These are phyloP conservation scores for Ammodytes dubius DNA, from an alignment of 2,113 vertebrate species.

Conservation along the genomic window DNA sequence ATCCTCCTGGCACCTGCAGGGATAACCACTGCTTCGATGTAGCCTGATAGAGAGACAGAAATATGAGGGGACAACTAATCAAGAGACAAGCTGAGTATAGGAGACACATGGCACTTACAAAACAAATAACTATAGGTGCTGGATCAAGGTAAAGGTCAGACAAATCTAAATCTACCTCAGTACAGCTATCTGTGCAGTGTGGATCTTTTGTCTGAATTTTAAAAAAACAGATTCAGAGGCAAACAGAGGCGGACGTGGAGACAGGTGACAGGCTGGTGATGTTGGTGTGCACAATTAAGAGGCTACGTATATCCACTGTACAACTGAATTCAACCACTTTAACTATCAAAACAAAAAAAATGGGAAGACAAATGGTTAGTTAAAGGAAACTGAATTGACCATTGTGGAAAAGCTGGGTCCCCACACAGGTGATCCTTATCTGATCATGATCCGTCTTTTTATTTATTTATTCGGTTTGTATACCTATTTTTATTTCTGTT, in stretches of 20 bases:
- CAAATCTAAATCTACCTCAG: not conserved
- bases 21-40: slow-evolving; percentile 95
- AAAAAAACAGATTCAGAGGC: not conserved
- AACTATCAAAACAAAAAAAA: too few species aligned
- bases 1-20: slow-evolving; percentile 95
- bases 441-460: too few species aligned
- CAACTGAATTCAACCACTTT: not conserved
- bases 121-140: not conserved
- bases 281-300: too few species aligned
- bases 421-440: too few species aligned
- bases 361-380: too few species aligned
- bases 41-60: slow-evolving; percentile 85
- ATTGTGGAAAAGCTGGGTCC: too few species aligned
- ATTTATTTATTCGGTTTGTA: too few species aligned
- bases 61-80: slow-evolving; percentile 16
- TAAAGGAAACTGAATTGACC: too few species aligned
- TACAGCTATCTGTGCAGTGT: not conserved
- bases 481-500: too few species aligned
- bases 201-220: not conserved
- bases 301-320: not conserved
- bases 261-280: not conserved
- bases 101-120: not conserved
- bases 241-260: not conserved
- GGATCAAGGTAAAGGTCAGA: not conserved
- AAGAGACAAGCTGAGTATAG: not conserved